Conservation (phyloP, 2,888 invertebrate species). For the Chesias legatella region DNA sequence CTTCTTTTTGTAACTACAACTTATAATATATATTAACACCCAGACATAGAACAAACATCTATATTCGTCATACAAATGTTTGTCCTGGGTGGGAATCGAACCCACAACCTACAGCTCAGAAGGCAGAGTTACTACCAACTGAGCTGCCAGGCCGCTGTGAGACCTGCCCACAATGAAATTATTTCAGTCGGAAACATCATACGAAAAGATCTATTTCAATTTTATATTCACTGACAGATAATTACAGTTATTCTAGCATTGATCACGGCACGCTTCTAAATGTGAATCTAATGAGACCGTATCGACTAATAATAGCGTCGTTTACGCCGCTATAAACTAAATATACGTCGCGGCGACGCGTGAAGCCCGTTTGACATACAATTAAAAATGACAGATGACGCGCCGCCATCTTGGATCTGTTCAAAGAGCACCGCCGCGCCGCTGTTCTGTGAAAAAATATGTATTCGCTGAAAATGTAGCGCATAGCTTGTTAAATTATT, state of each 20-base stretch:
- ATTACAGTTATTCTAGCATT: neutral
- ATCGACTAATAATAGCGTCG: slow-evolving; percentile 55
- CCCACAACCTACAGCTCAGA: too few species aligned
- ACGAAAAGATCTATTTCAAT: too few species aligned
- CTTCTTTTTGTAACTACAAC: too few species aligned
- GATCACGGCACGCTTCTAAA: slow-evolving; percentile 34
- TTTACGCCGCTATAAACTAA: slow-evolving; percentile 77
- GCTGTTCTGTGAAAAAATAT: slow-evolving; percentile 11
- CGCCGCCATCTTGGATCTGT: slow-evolving; percentile 59
- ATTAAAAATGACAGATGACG: slow-evolving; percentile 78
- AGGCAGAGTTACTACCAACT: too few species aligned
- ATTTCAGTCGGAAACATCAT: too few species aligned
- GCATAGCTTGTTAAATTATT: slow-evolving; percentile 5
- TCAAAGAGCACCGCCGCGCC: slow-evolving; percentile 54
- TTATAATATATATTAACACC: too few species aligned
- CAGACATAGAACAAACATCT: too few species aligned
- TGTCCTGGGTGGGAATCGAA: too few species aligned
- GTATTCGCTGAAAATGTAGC: slow-evolving; percentile 14
- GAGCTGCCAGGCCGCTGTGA: too few species aligned
- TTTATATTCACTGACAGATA: too few species aligned
- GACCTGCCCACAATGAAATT: too few species aligned
- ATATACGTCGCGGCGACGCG: slow-evolving; percentile 67
- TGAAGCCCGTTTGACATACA: slow-evolving; percentile 70
- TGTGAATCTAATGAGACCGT: slow-evolving; percentile 58
- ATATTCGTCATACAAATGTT: too few species aligned